Percentiles rank a stretch among this genome's conserved stretches.
phyloP scores from a whole-genome alignment of 2,797 vertebrate genomes.

The Hippocampus kuda region DNA sequence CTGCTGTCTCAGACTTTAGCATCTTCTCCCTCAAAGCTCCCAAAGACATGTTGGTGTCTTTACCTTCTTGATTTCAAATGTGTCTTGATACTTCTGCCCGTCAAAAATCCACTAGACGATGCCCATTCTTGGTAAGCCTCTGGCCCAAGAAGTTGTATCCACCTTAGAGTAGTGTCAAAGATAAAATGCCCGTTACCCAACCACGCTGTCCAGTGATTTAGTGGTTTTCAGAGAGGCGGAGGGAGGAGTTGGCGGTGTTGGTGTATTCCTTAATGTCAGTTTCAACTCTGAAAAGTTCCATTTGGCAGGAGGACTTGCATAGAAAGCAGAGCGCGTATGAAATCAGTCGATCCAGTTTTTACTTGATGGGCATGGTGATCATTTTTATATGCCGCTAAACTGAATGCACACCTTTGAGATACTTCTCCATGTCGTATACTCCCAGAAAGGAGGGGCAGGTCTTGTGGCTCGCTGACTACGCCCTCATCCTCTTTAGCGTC shows the following conservation, averaged over 20 bases:
- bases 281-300: constrained; percentile 33
- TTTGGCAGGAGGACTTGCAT: constrained; percentile 17
- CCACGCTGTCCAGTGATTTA: constrained; percentile 20
- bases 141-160: constrained; percentile 38
- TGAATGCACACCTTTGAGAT: constrained; percentile 28
- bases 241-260: constrained; percentile 8
- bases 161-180: constrained; percentile 32
- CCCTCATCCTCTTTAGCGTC: constrained; percentile 21
- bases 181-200: constrained; percentile 27
- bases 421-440: constrained; percentile 45
- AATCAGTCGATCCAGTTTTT: constrained; percentile 15
- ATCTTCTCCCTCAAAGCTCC: constrained; percentile 78
- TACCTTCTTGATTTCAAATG: constrained; percentile 9
- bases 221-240: constrained; percentile 9
- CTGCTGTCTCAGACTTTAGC: constrained; percentile 82
- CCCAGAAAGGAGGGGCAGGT: constrained; percentile 68
- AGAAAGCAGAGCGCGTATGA: constrained; percentile 20
- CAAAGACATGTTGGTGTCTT: constrained; percentile 73
- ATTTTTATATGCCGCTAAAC: constrained; percentile 29
- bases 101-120: constrained; percentile 49
- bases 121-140: constrained; percentile 50
- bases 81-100: constrained; percentile 22
- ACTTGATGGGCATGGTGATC: background rate
- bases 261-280: constrained; percentile 29
- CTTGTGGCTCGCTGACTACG: constrained; percentile 51